Evolutionary conservation across 2,113 vertebrate species (phyloP).

Genomic region (Indicator maculatus): DNA sequence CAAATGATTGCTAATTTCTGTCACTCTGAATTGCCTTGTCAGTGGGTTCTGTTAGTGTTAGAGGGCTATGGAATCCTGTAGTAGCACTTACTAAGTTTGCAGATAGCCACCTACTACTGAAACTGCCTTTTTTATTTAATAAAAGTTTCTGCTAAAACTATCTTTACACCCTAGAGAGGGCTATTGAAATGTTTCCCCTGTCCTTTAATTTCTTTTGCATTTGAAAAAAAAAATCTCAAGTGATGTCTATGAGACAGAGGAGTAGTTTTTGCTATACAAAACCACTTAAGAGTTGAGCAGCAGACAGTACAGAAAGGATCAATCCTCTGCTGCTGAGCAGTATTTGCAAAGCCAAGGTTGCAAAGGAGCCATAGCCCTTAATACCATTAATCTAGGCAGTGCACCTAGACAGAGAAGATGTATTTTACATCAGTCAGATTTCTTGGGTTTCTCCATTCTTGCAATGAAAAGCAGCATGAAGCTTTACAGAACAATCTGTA

Average conservation of each 20-base stretch:
- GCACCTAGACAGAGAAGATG: background rate
- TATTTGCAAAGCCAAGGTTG: background rate
- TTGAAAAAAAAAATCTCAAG: background rate
- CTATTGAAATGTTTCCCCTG: background rate
- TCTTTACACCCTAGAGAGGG: background rate
- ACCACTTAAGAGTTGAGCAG: background rate
- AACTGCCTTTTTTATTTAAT: background rate
- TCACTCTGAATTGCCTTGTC: background rate
- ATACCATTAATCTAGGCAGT: background rate
- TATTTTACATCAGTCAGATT: background rate
- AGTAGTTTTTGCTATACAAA: background rate
- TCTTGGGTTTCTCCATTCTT: background rate
- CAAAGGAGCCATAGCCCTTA: background rate
- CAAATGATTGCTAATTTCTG: background rate
- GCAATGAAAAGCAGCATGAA: background rate
- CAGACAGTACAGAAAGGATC: background rate
- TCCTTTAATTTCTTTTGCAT: background rate
- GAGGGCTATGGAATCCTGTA: background rate
- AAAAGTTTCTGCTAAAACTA: background rate
- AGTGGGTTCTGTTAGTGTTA: background rate
- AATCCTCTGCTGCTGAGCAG: background rate
- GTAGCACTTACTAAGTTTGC: background rate
- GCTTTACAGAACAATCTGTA: background rate
- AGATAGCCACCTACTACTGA: background rate
- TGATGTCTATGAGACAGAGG: accelerated